phyloP scores from a whole-genome alignment of 2,888 invertebrate species.

The Drosophila multiciliata region DNA sequence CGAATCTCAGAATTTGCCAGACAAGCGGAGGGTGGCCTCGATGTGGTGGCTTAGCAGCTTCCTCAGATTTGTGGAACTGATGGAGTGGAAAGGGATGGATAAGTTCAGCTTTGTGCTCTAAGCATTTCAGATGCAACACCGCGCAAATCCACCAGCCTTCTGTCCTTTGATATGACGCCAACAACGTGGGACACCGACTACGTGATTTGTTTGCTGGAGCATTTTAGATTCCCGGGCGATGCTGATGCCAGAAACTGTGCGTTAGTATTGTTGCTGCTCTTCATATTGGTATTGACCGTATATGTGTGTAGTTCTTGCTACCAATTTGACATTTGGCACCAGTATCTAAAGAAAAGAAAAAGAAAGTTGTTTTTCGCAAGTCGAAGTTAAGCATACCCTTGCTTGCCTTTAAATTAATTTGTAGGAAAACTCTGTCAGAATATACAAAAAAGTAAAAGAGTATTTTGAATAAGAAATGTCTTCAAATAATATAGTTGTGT shows the following conservation, averaged over 20 bases:
- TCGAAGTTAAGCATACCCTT: neutral
- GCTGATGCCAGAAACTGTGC: conserved; percentile 30
- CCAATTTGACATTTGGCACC: conserved; percentile 75
- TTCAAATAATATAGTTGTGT: neutral
- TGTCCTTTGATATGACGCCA: conserved; percentile 62
- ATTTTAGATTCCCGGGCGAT: conserved; percentile 67
- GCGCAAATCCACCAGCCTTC: conserved; percentile 66
- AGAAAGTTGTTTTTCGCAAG: neutral
- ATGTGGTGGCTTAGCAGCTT: conserved; percentile 42
- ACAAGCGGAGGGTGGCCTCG: conserved; percentile 23
- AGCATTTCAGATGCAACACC: conserved; percentile 58
- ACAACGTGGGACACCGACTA: conserved; percentile 52
- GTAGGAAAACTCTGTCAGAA: neutral
- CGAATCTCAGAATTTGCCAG: conserved; percentile 23
- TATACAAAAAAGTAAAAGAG: neutral
- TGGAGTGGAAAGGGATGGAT: neutral
- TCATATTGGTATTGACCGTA: conserved; percentile 13
- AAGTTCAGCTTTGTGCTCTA: conserved; percentile 31
- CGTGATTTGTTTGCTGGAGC: conserved; percentile 76
- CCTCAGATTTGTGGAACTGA: conserved; percentile 9
- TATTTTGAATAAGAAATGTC: neutral
- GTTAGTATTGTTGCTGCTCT: neutral
- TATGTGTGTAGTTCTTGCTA: conserved; percentile 19
- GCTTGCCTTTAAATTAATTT: neutral
- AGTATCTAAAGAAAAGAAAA: conserved; percentile 15